Evolutionary conservation across 2,113 vertebrate genomes (phyloP).

Genomic region (Mola mola): DNA sequence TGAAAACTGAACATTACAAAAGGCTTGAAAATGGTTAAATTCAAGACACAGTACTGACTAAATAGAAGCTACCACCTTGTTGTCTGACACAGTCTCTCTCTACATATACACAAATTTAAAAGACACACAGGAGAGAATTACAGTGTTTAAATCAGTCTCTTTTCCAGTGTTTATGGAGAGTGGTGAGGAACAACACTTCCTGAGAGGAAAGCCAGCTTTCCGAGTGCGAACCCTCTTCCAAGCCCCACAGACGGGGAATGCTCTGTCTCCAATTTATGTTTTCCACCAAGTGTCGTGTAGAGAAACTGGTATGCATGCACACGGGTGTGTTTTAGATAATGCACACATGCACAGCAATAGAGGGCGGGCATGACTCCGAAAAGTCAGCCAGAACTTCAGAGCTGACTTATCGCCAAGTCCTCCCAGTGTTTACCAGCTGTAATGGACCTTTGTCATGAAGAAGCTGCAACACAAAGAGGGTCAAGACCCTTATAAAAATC

Average conservation of each 20-base stretch:
- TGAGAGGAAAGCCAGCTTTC: constrained; percentile 91
- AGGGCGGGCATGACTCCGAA: constrained; percentile 49
- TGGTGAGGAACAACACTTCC: constrained; percentile 88
- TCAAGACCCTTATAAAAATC: constrained; percentile 44
- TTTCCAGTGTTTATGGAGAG: constrained; percentile 93
- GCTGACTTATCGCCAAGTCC: constrained; percentile 18
- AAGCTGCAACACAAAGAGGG: constrained; percentile 40
- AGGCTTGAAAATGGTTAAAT: neutral
- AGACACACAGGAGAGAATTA: constrained; percentile 70
- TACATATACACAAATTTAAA: neutral
- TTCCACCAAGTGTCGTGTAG: constrained; percentile 68
- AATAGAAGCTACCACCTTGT: neutral
- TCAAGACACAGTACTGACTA: constrained; percentile 6
- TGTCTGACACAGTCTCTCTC: neutral
- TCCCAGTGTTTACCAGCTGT: constrained; percentile 52
- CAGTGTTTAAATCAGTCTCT: constrained; percentile 86
- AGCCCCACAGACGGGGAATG: constrained; percentile 81
- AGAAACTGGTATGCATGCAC: constrained; percentile 30
- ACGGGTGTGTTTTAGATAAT: constrained; percentile 50
- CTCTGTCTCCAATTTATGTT: constrained; percentile 82
- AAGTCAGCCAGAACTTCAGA: constrained; percentile 61
- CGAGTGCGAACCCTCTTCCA: constrained; percentile 82
- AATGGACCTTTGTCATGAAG: constrained; percentile 45
- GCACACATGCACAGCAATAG: constrained; percentile 37
- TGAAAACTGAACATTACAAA: constrained; percentile 1